These are phyloP conservation scores for Ginglymostoma cirratum DNA, from an alignment of 2,113 vertebrate genomes.

Conservation along the genomic window DNA sequence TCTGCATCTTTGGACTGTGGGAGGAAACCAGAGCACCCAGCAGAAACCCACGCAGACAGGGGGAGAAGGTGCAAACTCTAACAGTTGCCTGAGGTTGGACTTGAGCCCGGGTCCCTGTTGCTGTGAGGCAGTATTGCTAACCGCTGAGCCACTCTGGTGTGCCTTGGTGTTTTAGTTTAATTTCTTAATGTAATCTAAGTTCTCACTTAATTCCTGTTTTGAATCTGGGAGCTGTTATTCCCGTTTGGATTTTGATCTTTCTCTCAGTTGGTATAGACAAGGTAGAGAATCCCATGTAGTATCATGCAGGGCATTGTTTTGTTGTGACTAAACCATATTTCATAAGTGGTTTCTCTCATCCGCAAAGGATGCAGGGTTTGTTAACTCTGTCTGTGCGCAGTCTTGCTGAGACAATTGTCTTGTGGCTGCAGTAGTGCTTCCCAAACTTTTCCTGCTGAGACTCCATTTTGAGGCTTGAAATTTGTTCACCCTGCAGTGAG, in stretches of 20 bases:
- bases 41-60: no score
- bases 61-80: no score
- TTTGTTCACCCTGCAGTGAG: no score
- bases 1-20: no score
- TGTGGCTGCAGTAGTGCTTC: neutral
- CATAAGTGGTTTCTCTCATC: neutral
- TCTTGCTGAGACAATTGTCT: neutral
- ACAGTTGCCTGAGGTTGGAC: no score
- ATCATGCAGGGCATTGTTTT: neutral
- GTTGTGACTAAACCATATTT: neutral
- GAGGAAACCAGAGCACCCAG: no score
- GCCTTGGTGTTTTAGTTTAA: neutral
- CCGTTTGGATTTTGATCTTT: neutral
- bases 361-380: neutral
- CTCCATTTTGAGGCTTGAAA: no score
- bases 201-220: neutral
- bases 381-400: neutral
- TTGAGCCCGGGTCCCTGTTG: no score
- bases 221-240: neutral
- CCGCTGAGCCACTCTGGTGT: neutral
- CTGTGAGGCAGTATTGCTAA: no score
- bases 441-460: no score
- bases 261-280: neutral
- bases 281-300: neutral
- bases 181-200: neutral